These are phyloP conservation scores for Eilema depressum DNA, from an alignment of 2,888 invertebrate species.

Conservation along the genomic window DNA sequence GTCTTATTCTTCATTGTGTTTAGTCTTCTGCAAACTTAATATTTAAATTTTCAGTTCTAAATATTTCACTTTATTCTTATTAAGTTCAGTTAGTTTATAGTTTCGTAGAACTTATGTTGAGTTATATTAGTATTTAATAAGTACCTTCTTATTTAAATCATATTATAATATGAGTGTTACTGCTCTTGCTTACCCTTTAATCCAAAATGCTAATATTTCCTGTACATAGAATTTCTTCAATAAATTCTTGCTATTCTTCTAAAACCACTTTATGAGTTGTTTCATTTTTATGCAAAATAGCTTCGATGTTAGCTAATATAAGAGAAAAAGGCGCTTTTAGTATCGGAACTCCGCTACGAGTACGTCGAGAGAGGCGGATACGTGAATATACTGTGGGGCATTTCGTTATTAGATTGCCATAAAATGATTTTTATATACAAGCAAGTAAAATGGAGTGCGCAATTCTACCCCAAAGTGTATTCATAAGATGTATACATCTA, in stretches of 20 bases:
- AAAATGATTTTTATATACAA: conserved; percentile 28
- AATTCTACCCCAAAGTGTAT: not conserved
- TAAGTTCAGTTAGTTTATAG: not conserved
- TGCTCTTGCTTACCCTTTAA: too few species aligned
- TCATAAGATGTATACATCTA: not conserved
- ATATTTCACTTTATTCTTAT: not conserved
- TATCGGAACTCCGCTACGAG: conserved; percentile 22
- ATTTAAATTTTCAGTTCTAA: conserved; percentile 15
- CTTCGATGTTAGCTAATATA: conserved; percentile 31
- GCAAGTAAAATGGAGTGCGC: not conserved
- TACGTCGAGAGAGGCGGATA: conserved; percentile 27
- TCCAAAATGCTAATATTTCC: too few species aligned
- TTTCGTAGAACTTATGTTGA: too few species aligned
- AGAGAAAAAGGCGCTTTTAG: conserved; percentile 20
- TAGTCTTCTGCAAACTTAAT: conserved; percentile 28
- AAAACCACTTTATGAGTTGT: conserved; percentile 21
- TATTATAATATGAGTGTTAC: too few species aligned
- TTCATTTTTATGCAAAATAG: conserved; percentile 35
- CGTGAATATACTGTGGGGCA: conserved; percentile 16
- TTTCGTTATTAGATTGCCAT: conserved; percentile 38
- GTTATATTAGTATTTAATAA: too few species aligned
- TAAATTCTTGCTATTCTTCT: conserved; percentile 11
- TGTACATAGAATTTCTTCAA: too few species aligned
- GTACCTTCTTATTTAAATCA: too few species aligned
- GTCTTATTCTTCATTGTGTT: conserved; percentile 18